phyloP scores from a whole-genome alignment of 2,113 vertebrate species.

The Hemiscyllium ocellatum region DNA sequence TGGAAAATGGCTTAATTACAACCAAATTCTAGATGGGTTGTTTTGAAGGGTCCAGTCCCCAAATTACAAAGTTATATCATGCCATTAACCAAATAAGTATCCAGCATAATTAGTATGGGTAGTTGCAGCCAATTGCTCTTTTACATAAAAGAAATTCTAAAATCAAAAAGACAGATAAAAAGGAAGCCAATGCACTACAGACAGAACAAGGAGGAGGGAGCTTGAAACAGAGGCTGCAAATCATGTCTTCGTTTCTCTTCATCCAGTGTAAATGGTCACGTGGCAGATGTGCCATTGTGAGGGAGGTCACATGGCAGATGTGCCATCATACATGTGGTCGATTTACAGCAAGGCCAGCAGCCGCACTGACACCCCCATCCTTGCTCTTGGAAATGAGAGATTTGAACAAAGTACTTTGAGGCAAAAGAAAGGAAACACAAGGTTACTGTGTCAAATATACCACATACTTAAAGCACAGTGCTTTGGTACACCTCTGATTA shows the following conservation, averaged over 20 bases:
- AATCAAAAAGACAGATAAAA: not conserved
- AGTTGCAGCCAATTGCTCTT: not conserved
- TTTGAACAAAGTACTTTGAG: not conserved
- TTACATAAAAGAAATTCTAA: not conserved
- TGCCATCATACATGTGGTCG: not conserved
- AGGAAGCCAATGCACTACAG: not conserved
- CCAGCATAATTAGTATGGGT: not conserved
- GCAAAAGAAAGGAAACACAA: not conserved
- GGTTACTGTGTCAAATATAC: not conserved
- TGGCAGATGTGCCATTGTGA: not conserved
- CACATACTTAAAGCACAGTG: not conserved
- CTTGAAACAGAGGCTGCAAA: not conserved
- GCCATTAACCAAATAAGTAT: slow-evolving; percentile 5
- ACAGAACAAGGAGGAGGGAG: not conserved
- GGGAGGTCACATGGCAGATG: not conserved
- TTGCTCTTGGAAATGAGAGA: not conserved
- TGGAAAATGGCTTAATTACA: not conserved
- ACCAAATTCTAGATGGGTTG: not conserved
- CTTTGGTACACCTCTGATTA: not conserved
- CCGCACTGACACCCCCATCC: not conserved
- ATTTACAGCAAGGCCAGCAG: not conserved
- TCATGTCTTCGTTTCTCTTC: not conserved
- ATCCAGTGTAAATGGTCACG: not conserved
- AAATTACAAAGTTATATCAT: not conserved
- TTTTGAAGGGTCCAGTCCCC: not conserved